phyloP scores from a whole-genome alignment of 2,888 invertebrate species.

The Cabera pusaria region DNA sequence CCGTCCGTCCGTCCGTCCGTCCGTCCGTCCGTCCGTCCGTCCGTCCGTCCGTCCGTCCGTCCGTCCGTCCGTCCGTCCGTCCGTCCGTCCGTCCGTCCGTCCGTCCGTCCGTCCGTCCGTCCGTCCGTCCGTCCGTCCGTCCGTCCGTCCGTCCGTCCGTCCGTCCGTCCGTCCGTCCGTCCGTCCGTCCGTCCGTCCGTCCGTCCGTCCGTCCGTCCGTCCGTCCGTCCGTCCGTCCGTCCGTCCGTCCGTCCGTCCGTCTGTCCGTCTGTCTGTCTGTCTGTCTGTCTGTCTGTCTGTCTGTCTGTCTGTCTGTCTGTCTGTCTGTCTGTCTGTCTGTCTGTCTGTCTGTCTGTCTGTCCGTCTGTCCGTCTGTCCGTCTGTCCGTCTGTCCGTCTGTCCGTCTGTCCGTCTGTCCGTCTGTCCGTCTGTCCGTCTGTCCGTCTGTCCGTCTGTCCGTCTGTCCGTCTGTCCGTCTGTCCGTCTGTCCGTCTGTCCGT shows the following conservation, averaged over 20 bases:
- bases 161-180: conserved; percentile 15
- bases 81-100: conserved; percentile 14
- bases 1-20: conserved; percentile 13
- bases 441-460: conserved; percentile 15
- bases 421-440: conserved; percentile 16
- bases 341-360: no score
- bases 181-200: conserved; percentile 14
- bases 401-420: conserved; percentile 14
- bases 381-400: no score
- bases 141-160: conserved; percentile 14
- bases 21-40: conserved; percentile 13
- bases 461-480: conserved; percentile 16
- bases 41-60: conserved; percentile 14
- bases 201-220: conserved; percentile 15
- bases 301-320: no score
- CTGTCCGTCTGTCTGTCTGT: no score
- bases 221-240: no score
- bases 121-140: conserved; percentile 14
- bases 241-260: no score
- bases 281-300: no score
- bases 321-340: no score
- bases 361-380: no score
- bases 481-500: conserved; percentile 16
- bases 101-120: conserved; percentile 14
- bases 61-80: conserved; percentile 15